Evolutionary conservation across 2,797 vertebrate species (phyloP).

Genomic region (Synaphobranchus kaupii): DNA sequence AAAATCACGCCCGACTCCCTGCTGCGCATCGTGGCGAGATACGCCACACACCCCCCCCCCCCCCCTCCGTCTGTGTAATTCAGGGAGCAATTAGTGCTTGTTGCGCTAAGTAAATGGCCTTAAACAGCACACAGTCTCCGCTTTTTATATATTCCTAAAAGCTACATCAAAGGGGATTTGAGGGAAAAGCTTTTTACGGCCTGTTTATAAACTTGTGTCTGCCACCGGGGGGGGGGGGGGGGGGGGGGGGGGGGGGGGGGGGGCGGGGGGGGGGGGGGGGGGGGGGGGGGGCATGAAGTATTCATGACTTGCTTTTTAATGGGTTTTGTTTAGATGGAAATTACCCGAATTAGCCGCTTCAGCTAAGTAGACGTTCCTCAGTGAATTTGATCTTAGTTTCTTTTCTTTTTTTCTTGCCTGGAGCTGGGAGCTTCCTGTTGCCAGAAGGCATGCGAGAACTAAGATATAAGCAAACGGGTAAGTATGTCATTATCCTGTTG

Average conservation of each 20-base stretch:
- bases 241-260: no score
- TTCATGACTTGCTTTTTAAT: neutral
- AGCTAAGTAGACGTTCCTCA: neutral
- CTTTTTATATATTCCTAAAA: neutral
- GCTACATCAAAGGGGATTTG: neutral
- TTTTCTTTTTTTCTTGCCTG: neutral
- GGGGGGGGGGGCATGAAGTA: neutral
- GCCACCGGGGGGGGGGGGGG: neutral
- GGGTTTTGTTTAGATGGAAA: neutral
- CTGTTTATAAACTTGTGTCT: neutral
- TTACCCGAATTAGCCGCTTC: neutral
- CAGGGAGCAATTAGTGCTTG: neutral
- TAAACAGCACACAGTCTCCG: neutral
- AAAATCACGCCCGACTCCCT: neutral
- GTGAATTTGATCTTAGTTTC: neutral
- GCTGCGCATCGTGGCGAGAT: neutral
- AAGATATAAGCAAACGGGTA: neutral
- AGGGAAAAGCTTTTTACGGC: neutral
- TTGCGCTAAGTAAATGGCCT: constrained; percentile 1
- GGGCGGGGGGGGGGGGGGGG: neutral
- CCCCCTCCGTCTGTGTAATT: neutral
- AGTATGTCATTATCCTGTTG: neutral
- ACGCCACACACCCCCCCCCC: neutral
- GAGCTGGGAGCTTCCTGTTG: neutral
- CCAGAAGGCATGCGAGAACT: neutral